These are phyloP conservation scores for Phrynocephalus vlangalii DNA, from an alignment of 2,797 vertebrate species.

Conservation along the genomic window DNA sequence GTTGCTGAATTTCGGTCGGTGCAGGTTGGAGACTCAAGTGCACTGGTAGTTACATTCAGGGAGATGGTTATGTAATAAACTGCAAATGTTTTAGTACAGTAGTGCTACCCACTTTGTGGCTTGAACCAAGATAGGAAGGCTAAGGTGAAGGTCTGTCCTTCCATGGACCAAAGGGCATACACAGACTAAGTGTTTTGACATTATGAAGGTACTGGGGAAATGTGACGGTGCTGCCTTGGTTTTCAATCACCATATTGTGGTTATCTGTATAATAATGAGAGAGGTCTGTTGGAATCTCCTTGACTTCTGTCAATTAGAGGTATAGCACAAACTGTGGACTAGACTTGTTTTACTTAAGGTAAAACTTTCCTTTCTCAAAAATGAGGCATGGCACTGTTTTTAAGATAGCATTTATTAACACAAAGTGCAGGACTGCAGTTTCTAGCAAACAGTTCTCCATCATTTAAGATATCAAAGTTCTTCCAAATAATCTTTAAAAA, in stretches of 20 bases:
- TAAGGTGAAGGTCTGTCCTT: background rate
- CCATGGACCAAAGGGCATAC: background rate
- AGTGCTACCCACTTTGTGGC: background rate
- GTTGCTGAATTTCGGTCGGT: background rate
- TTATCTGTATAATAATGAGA: constrained; percentile 17
- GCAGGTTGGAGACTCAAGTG: background rate
- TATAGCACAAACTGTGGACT: constrained; percentile 25
- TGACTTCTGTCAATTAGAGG: constrained; percentile 9
- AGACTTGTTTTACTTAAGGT: background rate
- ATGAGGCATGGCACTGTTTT: constrained; percentile 16
- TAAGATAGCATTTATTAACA: constrained; percentile 14
- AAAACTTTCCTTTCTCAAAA: constrained; percentile 26
- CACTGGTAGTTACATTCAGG: background rate
- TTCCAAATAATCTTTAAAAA: background rate
- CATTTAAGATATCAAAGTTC: rapidly evolving
- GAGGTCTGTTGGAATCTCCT: background rate
- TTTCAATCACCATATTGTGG: constrained; percentile 20
- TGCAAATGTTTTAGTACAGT: background rate
- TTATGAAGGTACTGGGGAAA: background rate
- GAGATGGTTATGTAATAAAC: too few relatives aligned
- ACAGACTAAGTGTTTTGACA: background rate
- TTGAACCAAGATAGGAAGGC: background rate
- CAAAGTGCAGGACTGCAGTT: constrained; percentile 10
- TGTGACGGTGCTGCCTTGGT: constrained; percentile 13
- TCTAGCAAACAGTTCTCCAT: constrained; percentile 1